Base-by-base conservation (phyloP, 2,888 invertebrate species). In the Linyphia triangularis region DNA sequence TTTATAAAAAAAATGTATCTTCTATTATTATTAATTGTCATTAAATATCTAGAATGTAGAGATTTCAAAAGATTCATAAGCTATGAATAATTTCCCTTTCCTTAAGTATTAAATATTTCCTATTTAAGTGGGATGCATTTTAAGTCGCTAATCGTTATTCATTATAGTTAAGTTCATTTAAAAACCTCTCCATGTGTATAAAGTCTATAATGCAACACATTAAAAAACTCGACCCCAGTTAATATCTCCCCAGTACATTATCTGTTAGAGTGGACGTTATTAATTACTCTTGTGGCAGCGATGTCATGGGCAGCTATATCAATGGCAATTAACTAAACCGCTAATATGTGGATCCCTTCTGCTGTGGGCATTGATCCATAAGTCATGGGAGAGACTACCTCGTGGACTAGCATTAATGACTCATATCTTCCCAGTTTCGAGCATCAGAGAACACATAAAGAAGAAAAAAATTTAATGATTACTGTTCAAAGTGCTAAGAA, bases 291-390 rank as follows among this genome's bases (percentile, higher is more conserved):
- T 43, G 57, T 63, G 73, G 43, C 63, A 24, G 65, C 72, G 24
- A 43, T 43, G 73, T 83, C 83, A 83, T 73, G 65, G 26, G 16
- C 83, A 83, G 83, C 72, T 61, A 73, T 83, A 65, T 73, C 83
- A 72, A 51, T 61, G 65, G 73, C 73, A 73, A 83, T 83, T 83
- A 73, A 83, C 83, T 73, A 73, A 83, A 83, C 83, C 73, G 72
- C 83, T 83, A 83, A 83, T 83, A 83, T 51, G 83, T 22, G 63
- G 51, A 30, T 83, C 33, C 65, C 65, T 73, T 83, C 72, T 83
- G 73, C 33, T 59, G 16, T 19, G 72, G 83, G 72, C 83, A 83
- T 73, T 63, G 83, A 83, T 83, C 73, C 63, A 73, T 83, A 83
- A 72, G 43, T 83, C 83, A 73, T 51, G 30, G 26, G 59, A 59